Base-by-base conservation (phyloP, 2,113 vertebrate species). In the Brienomyrus longianalis region DNA sequence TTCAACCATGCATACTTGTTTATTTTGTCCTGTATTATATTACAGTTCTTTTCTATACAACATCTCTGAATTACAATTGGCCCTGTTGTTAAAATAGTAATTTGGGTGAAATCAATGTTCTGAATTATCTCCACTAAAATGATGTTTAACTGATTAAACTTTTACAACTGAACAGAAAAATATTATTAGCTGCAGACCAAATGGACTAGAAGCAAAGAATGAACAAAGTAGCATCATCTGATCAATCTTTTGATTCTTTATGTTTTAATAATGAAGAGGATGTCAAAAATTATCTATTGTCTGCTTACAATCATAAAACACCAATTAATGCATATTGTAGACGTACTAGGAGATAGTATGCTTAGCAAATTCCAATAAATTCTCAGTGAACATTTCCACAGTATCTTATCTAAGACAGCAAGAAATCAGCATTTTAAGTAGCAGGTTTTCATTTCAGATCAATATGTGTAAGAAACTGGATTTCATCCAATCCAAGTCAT, bases 351-450 rank as follows among this genome's bases (percentile, higher is more conserved):
- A 83, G 70, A 17, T 39, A 50, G 8, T 19, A 23, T 7, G 45
- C 23, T 47, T 10, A 84, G 21, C 9, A 48, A 83, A 39, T 8
- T 83, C 7, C 80, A 47, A 23, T 39, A 47, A 9, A 84, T 48
- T 48, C 9, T 84, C 23, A 47, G 13, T 83, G 17, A 77, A 15
- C 31, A 83, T 47, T 89, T 52, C 66, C 50, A 66, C 56, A 39
- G 89, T 87, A 48, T 89, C 90, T 83, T 27, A 91, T 92, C 56
- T 84, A 70, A 83, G 19, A 70, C 74, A 89, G 83, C 47, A 66
- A 89, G 19, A 88, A 83, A 80, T 92, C 89, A 91, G 92, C 90
- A 90, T 90, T 91, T 91, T 86, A 19, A 92, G 86, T 39, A 23
- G 27, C 48, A 84, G 74, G 50, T 51, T 70, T 89, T 52, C 15